Evolutionary conservation across 1,140 invertebrate genomes (phyloP).

Genomic region (Aphis gossypii): DNA sequence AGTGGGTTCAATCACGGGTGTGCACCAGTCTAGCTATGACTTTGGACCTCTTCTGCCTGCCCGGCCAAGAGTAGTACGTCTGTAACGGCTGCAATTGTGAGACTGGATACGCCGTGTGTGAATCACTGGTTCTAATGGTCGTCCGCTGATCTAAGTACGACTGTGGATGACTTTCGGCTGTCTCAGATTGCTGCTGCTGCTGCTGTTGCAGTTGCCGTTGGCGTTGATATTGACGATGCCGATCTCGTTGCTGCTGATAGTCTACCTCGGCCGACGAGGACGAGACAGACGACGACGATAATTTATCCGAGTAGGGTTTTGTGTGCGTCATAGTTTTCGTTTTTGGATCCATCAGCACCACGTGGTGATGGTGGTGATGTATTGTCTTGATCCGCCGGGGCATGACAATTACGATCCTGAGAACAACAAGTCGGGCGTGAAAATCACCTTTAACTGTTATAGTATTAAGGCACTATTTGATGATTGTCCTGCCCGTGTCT

Average conservation of each 20-base stretch:
- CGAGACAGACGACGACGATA: not conserved
- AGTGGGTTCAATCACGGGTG: not conserved
- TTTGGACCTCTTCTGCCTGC: not conserved
- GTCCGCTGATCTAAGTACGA: not conserved
- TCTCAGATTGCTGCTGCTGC: not conserved
- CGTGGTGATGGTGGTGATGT: slow-evolving; percentile 33
- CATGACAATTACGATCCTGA: not conserved
- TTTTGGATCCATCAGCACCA: slow-evolving; percentile 22
- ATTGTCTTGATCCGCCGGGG: not conserved
- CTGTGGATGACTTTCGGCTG: not conserved
- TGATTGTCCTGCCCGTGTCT: not conserved
- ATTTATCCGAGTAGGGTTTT: not conserved
- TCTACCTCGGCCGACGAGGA: not conserved
- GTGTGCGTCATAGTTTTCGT: not conserved
- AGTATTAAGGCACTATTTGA: not conserved
- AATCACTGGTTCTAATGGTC: too few species aligned
- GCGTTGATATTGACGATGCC: not conserved
- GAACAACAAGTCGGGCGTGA: not conserved
- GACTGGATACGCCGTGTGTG: not conserved
- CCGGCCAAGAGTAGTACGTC: not conserved
- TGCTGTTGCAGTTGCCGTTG: not conserved
- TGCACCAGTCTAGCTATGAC: not conserved
- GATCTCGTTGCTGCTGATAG: not conserved
- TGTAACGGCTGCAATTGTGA: not conserved
- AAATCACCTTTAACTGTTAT: not conserved